These are phyloP conservation scores for Lepidocolaptes lacrymiger DNA, from an alignment of 2,797 vertebrate genomes.

Conservation along the genomic window DNA sequence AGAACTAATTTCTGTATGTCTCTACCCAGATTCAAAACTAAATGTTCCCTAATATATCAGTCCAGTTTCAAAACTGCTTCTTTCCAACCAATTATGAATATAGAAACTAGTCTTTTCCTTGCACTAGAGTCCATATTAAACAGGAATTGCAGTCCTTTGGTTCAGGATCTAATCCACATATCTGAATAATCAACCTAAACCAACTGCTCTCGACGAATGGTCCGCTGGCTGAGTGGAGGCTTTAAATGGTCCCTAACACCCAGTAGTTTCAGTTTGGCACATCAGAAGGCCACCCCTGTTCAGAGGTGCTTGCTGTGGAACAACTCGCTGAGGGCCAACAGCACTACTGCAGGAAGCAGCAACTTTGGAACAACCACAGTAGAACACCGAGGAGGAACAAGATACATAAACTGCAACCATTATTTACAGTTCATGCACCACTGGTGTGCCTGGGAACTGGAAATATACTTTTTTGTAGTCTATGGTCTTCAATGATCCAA, in stretches of 20 bases:
- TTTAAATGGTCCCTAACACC: fast-evolving
- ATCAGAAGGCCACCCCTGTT: neutral
- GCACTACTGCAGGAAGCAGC: neutral
- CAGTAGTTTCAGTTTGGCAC: fast-evolving
- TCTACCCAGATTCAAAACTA: neutral
- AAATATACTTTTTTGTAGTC: neutral
- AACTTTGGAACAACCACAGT: neutral
- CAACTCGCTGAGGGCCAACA: fast-evolving
- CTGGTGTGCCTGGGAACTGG: neutral
- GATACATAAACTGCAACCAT: neutral
- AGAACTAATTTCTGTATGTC: neutral
- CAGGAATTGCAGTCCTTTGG: neutral
- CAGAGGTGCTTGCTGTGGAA: neutral
- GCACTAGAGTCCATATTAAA: neutral
- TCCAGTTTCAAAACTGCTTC: neutral
- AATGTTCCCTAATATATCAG: neutral
- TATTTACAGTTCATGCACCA: neutral
- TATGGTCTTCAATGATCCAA: neutral
- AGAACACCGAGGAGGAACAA: neutral
- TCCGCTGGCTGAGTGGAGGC: neutral
- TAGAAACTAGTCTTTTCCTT: neutral
- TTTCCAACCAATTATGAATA: neutral
- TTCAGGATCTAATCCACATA: neutral
- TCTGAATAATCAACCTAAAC: neutral
- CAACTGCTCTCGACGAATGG: neutral